A percentile compares a stretch with the other conserved stretches of the same genome.
Conservation (phyloP, 2,113 vertebrate genomes). For the Mobula hypostoma region DNA sequence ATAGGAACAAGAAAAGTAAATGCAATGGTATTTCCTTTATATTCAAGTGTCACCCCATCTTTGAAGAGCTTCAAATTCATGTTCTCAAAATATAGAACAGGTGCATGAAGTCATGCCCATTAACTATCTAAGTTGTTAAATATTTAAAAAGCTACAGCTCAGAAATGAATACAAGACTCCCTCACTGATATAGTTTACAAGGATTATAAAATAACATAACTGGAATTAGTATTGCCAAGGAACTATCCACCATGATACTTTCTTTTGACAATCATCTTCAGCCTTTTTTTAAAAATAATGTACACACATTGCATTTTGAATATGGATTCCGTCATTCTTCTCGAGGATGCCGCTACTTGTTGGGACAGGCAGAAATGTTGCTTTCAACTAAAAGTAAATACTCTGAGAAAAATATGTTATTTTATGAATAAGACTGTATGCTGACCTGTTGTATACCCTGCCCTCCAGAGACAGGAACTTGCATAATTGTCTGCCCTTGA, state of each 20-base stretch:
- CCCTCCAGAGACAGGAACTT: constrained; percentile 87
- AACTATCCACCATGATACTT: no score
- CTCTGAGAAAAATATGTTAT: no score
- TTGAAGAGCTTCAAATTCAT: background rate
- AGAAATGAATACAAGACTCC: background rate
- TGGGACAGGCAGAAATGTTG: background rate
- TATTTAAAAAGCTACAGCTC: background rate
- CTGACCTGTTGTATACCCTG: constrained; percentile 93
- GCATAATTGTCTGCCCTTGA: constrained; percentile 97
- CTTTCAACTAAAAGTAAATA: background rate
- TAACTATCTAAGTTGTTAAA: background rate
- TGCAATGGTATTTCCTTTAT: background rate
- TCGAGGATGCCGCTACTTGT: background rate
- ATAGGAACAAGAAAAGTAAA: background rate
- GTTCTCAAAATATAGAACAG: background rate
- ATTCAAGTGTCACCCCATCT: background rate
- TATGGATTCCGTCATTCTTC: background rate
- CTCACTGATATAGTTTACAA: no score
- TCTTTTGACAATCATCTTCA: no score
- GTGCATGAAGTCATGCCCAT: background rate
- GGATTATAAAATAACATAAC: no score
- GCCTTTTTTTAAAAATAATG: no score
- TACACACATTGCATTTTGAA: no score
- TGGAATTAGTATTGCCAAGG: no score
- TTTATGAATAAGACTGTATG: background rate